Conservation (phyloP, 2,113 vertebrate species). For the Ceyx margarethae region DNA sequence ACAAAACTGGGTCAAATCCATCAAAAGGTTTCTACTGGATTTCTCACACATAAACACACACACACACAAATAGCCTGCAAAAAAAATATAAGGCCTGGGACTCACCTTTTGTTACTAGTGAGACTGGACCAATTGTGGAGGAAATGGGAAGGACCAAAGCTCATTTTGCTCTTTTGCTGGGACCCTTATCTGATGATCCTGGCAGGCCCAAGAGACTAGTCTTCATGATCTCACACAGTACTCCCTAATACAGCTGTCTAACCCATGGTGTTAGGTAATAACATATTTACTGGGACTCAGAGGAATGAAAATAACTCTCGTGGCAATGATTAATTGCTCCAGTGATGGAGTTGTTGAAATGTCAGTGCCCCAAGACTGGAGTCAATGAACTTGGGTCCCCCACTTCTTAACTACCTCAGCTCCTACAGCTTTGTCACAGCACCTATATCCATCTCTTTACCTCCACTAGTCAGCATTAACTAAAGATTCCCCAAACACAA, state of each 20-base stretch:
- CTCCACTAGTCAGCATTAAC: background rate
- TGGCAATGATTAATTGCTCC: background rate
- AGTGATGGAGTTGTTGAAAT: background rate
- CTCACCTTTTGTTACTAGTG: background rate
- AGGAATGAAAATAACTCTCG: background rate
- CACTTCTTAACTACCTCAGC: background rate
- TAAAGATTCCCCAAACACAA: background rate
- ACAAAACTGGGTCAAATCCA: background rate
- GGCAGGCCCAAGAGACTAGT: background rate
- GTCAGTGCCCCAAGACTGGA: background rate
- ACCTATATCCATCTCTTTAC: background rate
- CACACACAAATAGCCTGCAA: background rate
- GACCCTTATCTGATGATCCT: background rate
- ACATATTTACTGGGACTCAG: background rate
- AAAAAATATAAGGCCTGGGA: background rate
- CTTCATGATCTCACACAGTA: background rate
- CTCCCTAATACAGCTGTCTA: background rate
- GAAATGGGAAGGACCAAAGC: background rate
- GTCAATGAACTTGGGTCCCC: background rate
- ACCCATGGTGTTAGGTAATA: background rate
- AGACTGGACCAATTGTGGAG: background rate
- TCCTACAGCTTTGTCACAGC: background rate
- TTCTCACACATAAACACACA: background rate
- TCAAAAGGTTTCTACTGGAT: background rate
- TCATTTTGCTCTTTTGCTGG: background rate